Base-by-base conservation (phyloP, 2,888 invertebrate species). In the Falcaria lacertinaria region DNA sequence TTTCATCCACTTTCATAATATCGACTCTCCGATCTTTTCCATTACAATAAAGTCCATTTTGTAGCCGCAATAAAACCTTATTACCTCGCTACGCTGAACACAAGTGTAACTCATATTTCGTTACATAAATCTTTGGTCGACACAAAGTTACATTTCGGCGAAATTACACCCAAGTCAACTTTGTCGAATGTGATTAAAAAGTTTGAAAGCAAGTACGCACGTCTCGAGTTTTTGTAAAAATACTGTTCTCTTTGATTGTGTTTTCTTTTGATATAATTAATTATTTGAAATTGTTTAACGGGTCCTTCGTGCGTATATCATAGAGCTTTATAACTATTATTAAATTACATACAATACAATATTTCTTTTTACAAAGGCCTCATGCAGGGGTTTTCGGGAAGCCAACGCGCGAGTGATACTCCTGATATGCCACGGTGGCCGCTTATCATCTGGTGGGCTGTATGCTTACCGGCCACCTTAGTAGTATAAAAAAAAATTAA, bases 61-160 rank as follows among this genome's bases (percentile, higher is more conserved):
- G 44, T 57, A 37, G 22, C 37, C 37, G 45, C 47, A 56, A 58
- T 58, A 54, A 60, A 49, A 51, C 48, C 58, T 56, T 56, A 57
- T 64, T 54, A 62, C 57, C 48, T 43, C 56, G 60, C 65, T 52
- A 47, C 50, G 44, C 51, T 55, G 60, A 57, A 47, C 64, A 56
- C 50, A 53, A 59, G 54, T 50, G 52, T 59, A 54, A 56, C 54
- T 60, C 57, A 57, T 60, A 60, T 62, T 69, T 60, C 46, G 60
- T 57, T 56, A 54, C 59, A 63, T 60, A 69, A 69, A 71, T 68
- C 58, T 56, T 54, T 52, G 59, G 54, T 64, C 66, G 48, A 57
- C 63, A 60, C 71, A 63, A 54, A 41, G 43, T 57, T n/a, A 63
- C 54, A 67, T 64, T 67, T 71, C 54, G 59, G 57, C 58, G 62